These are phyloP conservation scores for Drosophila trapezifrons DNA, from an alignment of 1,140 invertebrate species.

Conservation along the genomic window DNA sequence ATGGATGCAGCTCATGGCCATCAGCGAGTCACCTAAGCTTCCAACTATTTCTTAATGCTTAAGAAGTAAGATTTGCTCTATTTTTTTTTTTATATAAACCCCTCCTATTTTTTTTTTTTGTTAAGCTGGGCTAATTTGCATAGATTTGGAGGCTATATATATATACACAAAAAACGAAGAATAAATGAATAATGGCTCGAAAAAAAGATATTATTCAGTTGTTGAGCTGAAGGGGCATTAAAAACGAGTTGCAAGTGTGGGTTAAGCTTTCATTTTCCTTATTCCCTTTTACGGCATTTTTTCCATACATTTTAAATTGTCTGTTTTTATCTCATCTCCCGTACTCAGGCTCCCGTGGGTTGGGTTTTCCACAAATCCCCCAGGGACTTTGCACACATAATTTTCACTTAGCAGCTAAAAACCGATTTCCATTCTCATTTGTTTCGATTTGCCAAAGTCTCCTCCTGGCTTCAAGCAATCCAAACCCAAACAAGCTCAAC, in stretches of 20 bases:
- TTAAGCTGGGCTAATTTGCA: constrained; percentile 70
- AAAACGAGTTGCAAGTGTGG: constrained; percentile 40
- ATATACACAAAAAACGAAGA: constrained; percentile 15
- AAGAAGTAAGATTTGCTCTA: constrained; percentile 15
- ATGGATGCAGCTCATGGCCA: constrained; percentile 32
- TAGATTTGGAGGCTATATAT: constrained; percentile 42
- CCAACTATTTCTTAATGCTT: constrained; percentile 52
- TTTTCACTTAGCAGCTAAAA: constrained; percentile 45
- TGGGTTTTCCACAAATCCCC: constrained; percentile 26
- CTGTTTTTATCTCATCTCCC: constrained; percentile 7
- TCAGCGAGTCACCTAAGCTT: constrained; percentile 24
- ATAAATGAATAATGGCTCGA: constrained; percentile 37
- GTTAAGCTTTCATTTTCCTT: constrained; percentile 45
- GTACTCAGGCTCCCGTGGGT: background rate
- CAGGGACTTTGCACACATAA: constrained; percentile 43
- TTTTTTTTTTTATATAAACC: background rate
- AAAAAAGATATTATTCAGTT: constrained; percentile 31
- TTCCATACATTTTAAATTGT: constrained; percentile 38
- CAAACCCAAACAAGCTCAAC: constrained; percentile 15
- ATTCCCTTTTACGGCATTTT: constrained; percentile 25
- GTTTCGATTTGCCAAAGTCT: constrained; percentile 49
- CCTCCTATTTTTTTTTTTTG: constrained; percentile 25
- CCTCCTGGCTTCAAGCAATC: constrained; percentile 6
- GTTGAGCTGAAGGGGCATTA: constrained; percentile 19
- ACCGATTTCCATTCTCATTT: constrained; percentile 59